Conservation (phyloP, 2,888 invertebrate species). For the Thereva unica region DNA sequence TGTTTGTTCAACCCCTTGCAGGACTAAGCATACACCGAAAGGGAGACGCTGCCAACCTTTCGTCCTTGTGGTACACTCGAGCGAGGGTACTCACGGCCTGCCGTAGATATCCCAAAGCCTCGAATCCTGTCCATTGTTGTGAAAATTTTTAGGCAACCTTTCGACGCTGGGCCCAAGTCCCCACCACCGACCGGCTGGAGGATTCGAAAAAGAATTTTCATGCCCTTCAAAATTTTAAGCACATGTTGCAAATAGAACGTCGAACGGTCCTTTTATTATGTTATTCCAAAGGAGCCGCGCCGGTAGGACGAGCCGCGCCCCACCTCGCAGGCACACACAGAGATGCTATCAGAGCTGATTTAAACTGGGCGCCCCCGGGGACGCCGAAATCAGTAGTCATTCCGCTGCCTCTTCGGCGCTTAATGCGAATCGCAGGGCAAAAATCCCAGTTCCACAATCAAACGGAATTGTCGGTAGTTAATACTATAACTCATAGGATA, state of each 20-base stretch:
- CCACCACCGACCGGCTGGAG: constrained; percentile 15
- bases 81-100: background rate
- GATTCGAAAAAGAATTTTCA: constrained; percentile 14
- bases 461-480: constrained; percentile 40
- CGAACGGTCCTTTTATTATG: constrained; percentile 30
- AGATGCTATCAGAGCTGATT: constrained; percentile 23
- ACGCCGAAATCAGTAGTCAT: constrained; percentile 12
- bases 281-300: constrained; percentile 23
- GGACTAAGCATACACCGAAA: constrained; percentile 7
- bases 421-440: constrained; percentile 19
- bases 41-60: constrained; percentile 10
- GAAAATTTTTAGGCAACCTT: background rate
- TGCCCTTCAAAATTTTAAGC: constrained; percentile 24
- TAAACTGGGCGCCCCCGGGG: constrained; percentile 22
- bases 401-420: background rate
- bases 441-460: constrained; percentile 40
- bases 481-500: constrained; percentile 41
- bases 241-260: constrained; percentile 30
- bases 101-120: constrained; percentile 7
- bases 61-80: background rate
- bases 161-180: constrained; percentile 7
- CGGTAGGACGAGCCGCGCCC: constrained; percentile 1
- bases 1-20: constrained; percentile 25
- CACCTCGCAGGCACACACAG: constrained; percentile 8
- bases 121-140: constrained; percentile 1